Conservation (phyloP, 2,888 invertebrate species). For the Drosophila borborema region DNA sequence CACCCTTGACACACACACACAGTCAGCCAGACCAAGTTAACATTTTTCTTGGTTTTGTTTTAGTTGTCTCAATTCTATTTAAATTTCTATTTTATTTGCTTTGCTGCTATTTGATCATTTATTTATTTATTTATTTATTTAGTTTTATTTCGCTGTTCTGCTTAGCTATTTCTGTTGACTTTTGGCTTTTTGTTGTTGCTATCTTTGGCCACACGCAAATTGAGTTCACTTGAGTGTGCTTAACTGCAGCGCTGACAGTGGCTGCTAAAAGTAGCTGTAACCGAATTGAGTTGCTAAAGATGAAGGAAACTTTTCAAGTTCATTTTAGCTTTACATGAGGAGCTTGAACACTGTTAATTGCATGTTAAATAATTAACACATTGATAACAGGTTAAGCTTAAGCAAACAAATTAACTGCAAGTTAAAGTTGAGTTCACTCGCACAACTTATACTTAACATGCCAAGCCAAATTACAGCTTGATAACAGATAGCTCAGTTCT, state of each 20-base stretch:
- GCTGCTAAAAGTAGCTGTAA: constrained; percentile 13
- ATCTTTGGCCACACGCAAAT: constrained; percentile 45
- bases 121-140: constrained; percentile 26
- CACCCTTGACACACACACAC: constrained; percentile 5
- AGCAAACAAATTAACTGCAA: too few species aligned
- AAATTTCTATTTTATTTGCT: constrained; percentile 21
- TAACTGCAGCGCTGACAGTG: constrained; percentile 20
- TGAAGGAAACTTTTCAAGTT: background rate
- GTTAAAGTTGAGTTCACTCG: too few species aligned
- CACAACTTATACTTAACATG: background rate
- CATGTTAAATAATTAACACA: too few species aligned
- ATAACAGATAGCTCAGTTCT: background rate
- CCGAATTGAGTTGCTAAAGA: background rate
- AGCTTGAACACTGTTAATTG: background rate
- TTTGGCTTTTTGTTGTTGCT: constrained; percentile 11
- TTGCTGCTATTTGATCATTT: constrained; percentile 21
- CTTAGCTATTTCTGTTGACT: constrained; percentile 55
- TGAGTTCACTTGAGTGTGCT: constrained; percentile 61
- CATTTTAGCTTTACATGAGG: background rate
- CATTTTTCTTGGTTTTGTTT: constrained; percentile 27
- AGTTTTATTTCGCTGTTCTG: constrained; percentile 18
- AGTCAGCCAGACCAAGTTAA: constrained; percentile 35
- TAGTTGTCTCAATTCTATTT: constrained; percentile 3
- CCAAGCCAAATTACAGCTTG: background rate
- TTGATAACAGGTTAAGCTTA: too few species aligned